These are phyloP conservation scores for Hyposoter dolosus DNA, from an alignment of 2,888 invertebrate species.

Conservation along the genomic window DNA sequence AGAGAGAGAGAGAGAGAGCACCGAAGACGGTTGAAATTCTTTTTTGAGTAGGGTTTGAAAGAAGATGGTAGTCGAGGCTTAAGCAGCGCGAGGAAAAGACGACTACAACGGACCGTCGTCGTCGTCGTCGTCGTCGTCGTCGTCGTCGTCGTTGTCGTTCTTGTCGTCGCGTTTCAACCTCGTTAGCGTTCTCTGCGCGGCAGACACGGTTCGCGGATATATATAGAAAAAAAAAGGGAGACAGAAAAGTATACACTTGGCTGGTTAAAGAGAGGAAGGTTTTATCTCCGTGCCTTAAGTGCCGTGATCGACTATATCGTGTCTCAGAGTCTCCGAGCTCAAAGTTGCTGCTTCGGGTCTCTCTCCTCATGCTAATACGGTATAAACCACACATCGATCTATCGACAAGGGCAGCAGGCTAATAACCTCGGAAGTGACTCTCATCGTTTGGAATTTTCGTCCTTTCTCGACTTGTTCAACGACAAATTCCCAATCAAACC, in stretches of 20 bases:
- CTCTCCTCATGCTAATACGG: constrained; percentile 47
- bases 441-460: constrained; percentile 38
- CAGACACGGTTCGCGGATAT: constrained; percentile 55
- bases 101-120: constrained; percentile 65
- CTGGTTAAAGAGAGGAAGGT: constrained; percentile 63
- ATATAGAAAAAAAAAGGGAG: constrained; percentile 1
- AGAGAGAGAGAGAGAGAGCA: constrained; percentile 19
- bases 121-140: constrained; percentile 23
- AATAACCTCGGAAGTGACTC: constrained; percentile 65
- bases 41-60: constrained; percentile 43
- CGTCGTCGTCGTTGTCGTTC: background rate
- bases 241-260: constrained; percentile 57
- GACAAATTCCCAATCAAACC: constrained; percentile 36
- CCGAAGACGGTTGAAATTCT: constrained; percentile 48
- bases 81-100: constrained; percentile 76
- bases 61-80: constrained; percentile 78
- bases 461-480: constrained; percentile 2
- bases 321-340: constrained; percentile 48
- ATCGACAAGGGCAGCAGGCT: constrained; percentile 33
- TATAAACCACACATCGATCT: constrained; percentile 52
- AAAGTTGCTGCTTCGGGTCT: constrained; percentile 21
- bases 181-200: constrained; percentile 76
- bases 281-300: constrained; percentile 78
- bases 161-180: constrained; percentile 69
- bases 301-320: constrained; percentile 78